These are phyloP conservation scores for Brienomyrus brachyistius DNA, from an alignment of 2,113 vertebrate genomes.

Conservation along the genomic window DNA sequence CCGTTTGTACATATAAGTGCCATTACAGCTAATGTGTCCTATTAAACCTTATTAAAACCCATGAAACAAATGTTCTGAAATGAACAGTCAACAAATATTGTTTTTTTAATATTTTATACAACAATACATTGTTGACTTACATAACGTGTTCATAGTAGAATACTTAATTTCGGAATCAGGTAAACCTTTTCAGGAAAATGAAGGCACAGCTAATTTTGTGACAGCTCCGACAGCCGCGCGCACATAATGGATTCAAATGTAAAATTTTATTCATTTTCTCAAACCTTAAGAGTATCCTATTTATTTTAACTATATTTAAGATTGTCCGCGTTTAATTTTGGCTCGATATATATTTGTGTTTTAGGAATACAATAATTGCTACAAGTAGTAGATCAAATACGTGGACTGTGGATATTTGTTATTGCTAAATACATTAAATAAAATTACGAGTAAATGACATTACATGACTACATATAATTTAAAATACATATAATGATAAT, in stretches of 20 bases:
- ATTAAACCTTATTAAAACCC: conserved; percentile 54
- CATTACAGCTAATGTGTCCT: conserved; percentile 64
- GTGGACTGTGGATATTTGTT: background rate
- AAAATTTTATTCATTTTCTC: background rate
- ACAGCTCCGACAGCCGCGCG: background rate
- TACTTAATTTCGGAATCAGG: background rate
- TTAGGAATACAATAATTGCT: background rate
- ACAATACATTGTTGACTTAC: background rate
- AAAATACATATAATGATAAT: background rate
- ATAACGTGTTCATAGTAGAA: background rate
- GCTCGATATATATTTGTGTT: background rate
- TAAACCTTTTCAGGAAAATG: background rate
- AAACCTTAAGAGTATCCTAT: background rate
- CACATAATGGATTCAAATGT: background rate
- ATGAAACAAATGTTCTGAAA: background rate
- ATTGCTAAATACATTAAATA: background rate
- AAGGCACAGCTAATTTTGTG: background rate
- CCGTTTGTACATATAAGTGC: conserved; percentile 65
- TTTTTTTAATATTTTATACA: background rate
- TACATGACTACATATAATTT: background rate
- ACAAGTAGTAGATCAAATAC: background rate
- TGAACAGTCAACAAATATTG: conserved; percentile 8
- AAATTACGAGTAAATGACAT: background rate
- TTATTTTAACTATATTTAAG: background rate
- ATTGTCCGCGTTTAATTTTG: background rate